phyloP scores from a whole-genome alignment of 2,888 invertebrate species.

The Sympetrum striolatum region DNA sequence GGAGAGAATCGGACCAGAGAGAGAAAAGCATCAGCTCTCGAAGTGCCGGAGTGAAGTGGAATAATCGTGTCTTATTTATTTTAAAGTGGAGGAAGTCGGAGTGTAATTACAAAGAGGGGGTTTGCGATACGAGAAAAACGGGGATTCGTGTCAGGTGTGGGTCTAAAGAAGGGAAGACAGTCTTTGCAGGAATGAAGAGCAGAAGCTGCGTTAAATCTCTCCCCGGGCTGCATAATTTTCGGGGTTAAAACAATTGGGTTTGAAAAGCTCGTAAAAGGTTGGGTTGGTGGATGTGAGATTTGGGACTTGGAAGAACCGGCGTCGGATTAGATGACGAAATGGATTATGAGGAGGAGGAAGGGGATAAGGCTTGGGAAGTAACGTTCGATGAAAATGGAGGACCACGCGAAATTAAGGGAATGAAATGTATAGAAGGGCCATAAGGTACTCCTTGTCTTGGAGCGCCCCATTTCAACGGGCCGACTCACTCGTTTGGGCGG shows the following conservation, averaged over 20 bases:
- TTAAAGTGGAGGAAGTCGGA: neutral
- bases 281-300: neutral
- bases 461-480: neutral
- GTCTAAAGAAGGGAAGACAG: too few relatives aligned
- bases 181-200: too few relatives aligned
- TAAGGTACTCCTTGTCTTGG: neutral
- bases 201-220: too few relatives aligned
- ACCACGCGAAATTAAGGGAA: too few relatives aligned
- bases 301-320: neutral
- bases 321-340: neutral
- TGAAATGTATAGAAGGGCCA: neutral
- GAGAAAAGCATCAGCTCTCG: neutral
- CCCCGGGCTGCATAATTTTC: too few relatives aligned
- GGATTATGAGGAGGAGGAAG: neutral
- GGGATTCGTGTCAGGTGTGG: too few relatives aligned
- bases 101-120: too few relatives aligned
- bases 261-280: too few relatives aligned
- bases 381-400: too few relatives aligned
- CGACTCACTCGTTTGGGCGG: conserved; percentile 10
- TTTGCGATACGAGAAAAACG: too few relatives aligned
- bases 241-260: too few relatives aligned
- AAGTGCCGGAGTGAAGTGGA: neutral
- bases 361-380: neutral
- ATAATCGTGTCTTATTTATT: neutral
- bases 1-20: neutral